phyloP scores from a whole-genome alignment of 2,797 vertebrate genomes.

The Enteromius thamalakanensis region DNA sequence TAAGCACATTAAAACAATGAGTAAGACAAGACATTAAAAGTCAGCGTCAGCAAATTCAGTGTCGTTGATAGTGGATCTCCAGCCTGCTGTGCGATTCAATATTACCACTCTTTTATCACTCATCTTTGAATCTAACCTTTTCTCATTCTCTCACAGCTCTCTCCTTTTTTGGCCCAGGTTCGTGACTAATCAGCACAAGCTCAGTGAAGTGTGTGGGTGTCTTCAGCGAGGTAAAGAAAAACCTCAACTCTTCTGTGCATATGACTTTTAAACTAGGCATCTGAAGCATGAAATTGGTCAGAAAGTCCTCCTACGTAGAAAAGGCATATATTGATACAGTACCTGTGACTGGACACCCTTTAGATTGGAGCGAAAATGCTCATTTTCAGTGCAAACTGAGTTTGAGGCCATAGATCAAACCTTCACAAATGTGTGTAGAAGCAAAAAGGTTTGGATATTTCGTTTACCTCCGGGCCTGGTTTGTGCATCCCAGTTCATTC shows the following conservation, averaged over 20 bases:
- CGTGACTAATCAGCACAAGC: constrained; percentile 68
- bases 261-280: constrained; percentile 50
- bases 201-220: constrained; percentile 66
- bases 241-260: constrained; percentile 62
- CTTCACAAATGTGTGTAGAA: neutral
- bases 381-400: constrained; percentile 33
- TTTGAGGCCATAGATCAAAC: neutral
- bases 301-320: constrained; percentile 50
- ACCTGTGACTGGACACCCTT: constrained; percentile 32
- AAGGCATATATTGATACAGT: constrained; percentile 28
- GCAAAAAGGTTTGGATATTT: neutral
- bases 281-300: constrained; percentile 49
- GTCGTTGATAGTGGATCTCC: constrained; percentile 6
- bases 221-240: constrained; percentile 67
- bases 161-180: constrained; percentile 45
- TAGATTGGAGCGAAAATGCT: constrained; percentile 29
- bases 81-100: constrained; percentile 19
- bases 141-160: constrained; percentile 36
- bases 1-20: neutral
- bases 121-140: constrained; percentile 32
- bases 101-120: constrained; percentile 36
- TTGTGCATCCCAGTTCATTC: constrained; percentile 26
- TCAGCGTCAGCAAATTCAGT: neutral
- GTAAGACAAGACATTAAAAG: neutral
- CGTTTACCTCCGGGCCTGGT: constrained; percentile 11